These are phyloP conservation scores for Anseranas semipalmata DNA, from an alignment of 2,113 vertebrate genomes.

Conservation along the genomic window DNA sequence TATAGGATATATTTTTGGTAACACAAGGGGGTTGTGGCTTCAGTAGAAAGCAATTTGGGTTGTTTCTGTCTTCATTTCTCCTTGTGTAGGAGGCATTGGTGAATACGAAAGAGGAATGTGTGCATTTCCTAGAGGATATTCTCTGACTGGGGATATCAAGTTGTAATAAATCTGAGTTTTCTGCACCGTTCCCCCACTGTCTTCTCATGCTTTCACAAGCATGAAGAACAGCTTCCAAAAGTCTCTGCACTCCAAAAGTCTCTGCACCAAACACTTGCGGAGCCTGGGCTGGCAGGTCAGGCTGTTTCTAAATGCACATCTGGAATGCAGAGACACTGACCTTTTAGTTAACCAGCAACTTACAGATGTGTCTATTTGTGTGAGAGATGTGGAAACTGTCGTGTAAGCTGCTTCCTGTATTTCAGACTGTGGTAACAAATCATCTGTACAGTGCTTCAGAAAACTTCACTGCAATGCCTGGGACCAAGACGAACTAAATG, in stretches of 20 bases:
- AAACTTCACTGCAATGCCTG: neutral
- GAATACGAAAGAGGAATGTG: neutral
- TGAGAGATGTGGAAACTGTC: neutral
- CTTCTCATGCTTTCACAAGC: neutral
- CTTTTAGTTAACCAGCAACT: constrained; percentile 3
- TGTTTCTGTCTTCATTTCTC: neutral
- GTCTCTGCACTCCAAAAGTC: neutral
- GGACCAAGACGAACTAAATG: neutral
- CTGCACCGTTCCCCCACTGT: constrained; percentile 21
- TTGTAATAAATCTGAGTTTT: constrained; percentile 19
- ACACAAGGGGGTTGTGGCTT: neutral
- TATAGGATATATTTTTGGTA: neutral
- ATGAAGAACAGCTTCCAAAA: neutral
- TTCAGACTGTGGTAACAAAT: neutral
- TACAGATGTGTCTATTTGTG: neutral
- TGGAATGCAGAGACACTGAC: neutral
- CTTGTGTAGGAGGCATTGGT: neutral
- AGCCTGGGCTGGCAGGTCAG: neutral
- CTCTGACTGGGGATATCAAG: neutral
- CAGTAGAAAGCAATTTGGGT: neutral
- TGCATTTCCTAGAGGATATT: neutral
- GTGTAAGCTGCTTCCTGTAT: neutral
- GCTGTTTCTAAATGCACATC: constrained; percentile 5
- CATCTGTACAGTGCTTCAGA: neutral
- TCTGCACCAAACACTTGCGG: neutral